Evolutionary conservation across 2,113 vertebrate genomes (phyloP).

Genomic region (Cygnus atratus): DNA sequence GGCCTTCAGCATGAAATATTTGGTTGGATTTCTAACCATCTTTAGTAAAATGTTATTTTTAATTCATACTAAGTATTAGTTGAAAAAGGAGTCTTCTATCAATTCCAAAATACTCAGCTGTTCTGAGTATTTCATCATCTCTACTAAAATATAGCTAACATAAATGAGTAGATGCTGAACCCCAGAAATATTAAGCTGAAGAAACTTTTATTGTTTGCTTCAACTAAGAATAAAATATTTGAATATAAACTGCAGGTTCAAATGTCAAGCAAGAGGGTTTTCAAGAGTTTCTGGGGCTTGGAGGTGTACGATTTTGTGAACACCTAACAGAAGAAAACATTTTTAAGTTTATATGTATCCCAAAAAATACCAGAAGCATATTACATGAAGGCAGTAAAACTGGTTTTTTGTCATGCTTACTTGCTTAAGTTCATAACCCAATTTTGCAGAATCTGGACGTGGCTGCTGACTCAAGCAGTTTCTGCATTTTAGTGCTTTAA

Average conservation of each 20-base stretch:
- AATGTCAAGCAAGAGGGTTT: neutral
- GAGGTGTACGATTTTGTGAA: neutral
- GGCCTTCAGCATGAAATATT: neutral
- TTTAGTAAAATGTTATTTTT: neutral
- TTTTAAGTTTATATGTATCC: slow-evolving; percentile 58
- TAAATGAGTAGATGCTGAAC: neutral
- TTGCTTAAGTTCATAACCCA: slow-evolving; percentile 74
- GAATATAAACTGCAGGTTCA: neutral
- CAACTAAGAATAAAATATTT: neutral
- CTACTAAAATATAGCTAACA: neutral
- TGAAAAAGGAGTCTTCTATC: neutral
- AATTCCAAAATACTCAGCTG: neutral
- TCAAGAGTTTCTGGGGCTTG: neutral
- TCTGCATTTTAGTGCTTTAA: neutral
- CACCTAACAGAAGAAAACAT: slow-evolving; percentile 45
- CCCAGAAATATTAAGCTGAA: neutral
- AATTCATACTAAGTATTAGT: neutral
- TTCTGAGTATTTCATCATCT: neutral
- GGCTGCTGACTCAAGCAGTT: slow-evolving; percentile 61
- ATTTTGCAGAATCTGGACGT: slow-evolving; percentile 57
- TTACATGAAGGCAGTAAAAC: slow-evolving; percentile 66
- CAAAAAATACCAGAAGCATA: slow-evolving; percentile 28
- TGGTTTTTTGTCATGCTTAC: slow-evolving; percentile 73
- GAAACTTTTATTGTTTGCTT: neutral
- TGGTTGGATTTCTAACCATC: neutral